Conservation (phyloP, 2,797 vertebrate species). For the Bovichtus variegatus region DNA sequence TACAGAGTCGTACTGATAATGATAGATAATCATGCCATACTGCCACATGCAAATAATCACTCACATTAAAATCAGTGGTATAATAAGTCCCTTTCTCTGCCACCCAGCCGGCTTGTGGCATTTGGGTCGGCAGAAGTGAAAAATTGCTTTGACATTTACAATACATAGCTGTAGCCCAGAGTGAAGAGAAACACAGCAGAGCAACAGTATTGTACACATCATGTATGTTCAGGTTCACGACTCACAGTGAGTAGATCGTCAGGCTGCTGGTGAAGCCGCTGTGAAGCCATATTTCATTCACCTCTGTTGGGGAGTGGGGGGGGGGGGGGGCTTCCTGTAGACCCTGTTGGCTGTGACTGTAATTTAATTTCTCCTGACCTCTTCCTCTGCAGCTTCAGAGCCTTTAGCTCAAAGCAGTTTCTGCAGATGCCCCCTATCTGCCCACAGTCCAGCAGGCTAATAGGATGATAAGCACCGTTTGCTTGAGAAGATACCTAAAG, state of each 20-base stretch:
- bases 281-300: not conserved
- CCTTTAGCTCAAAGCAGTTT: constrained; percentile 34
- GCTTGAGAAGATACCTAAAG: constrained; percentile 67
- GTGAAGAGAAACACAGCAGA: not conserved
- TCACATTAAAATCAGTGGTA: not conserved
- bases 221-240: constrained; percentile 6
- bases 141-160: constrained; percentile 64
- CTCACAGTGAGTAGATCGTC: not conserved
- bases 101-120: constrained; percentile 26
- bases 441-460: constrained; percentile 60
- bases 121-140: constrained; percentile 54
- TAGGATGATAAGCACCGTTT: constrained; percentile 71
- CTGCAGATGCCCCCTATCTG: constrained; percentile 38
- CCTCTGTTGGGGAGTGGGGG: not conserved
- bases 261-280: not conserved
- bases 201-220: not conserved
- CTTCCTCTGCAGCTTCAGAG: constrained; percentile 22
- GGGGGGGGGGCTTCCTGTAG: constrained; percentile 9
- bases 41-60: constrained; percentile 23
- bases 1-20: not conserved
- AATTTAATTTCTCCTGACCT: constrained; percentile 48
- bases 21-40: constrained; percentile 1
- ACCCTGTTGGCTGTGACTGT: constrained; percentile 20
- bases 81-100: not conserved
- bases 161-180: constrained; percentile 24